These are phyloP conservation scores for Tinamus guttatus DNA, from an alignment of 2,113 vertebrate species.

Conservation along the genomic window DNA sequence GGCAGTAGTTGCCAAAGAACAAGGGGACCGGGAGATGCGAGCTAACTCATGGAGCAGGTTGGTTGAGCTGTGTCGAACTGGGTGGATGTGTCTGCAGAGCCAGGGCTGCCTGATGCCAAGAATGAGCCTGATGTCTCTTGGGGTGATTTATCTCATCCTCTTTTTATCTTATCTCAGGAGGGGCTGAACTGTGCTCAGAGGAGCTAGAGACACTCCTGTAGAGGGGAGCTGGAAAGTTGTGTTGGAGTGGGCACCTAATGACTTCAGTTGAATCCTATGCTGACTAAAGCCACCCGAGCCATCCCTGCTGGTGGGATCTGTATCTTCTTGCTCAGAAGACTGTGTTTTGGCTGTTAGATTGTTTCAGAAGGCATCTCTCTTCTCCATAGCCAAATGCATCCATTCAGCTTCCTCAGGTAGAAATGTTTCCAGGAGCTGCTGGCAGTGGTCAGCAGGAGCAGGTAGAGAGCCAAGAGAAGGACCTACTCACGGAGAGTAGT, in stretches of 20 bases:
- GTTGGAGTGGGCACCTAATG: not conserved
- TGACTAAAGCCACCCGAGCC: no score
- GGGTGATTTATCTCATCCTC: not conserved
- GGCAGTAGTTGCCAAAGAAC: not conserved
- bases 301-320: no score
- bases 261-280: not conserved
- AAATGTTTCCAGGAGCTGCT: not conserved
- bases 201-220: not conserved
- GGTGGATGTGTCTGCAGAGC: not conserved
- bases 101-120: not conserved
- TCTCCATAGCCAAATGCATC: not conserved
- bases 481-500: no score
- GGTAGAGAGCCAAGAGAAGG: not conserved
- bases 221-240: not conserved
- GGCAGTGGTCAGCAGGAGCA: no score
- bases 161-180: rapidly evolving
- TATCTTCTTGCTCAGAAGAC: no score
- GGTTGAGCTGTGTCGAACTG: not conserved
- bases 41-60: not conserved
- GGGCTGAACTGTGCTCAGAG: not conserved
- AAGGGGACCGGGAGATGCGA: not conserved
- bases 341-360: no score
- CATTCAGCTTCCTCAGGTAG: not conserved
- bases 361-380: not conserved
- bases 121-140: not conserved